Percentiles rank a stretch among this genome's conserved stretches.
phyloP scores from a whole-genome alignment of 2,113 vertebrate species.

The Phylloscopus whistleri region DNA sequence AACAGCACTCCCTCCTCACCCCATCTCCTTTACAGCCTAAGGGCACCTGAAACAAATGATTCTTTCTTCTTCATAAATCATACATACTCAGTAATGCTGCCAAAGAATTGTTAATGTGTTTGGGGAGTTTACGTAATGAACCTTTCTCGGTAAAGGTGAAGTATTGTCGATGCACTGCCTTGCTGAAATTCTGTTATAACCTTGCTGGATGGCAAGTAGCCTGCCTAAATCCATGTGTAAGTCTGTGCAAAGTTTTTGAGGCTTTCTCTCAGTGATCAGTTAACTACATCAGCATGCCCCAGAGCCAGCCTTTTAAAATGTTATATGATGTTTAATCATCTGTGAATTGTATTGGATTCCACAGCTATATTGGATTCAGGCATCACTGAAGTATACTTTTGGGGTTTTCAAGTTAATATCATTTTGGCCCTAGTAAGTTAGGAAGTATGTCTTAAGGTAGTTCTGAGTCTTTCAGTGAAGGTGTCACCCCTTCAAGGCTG shows the following conservation, averaged over 20 bases:
- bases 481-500: neutral
- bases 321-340: neutral
- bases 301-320: neutral
- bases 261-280: neutral
- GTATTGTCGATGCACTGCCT: neutral
- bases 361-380: neutral
- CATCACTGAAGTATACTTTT: neutral
- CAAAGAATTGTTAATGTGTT: conserved; percentile 36
- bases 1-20: neutral
- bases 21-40: conserved; percentile 4
- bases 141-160: conserved; percentile 24
- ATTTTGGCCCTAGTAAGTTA: neutral
- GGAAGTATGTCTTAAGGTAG: neutral
- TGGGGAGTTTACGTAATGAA: conserved; percentile 24
- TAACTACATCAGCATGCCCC: neutral
- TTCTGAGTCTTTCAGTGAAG: neutral
- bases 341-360: neutral
- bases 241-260: neutral
- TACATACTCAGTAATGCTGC: neutral
- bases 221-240: neutral
- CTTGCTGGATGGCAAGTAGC: neutral
- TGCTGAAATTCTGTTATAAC: neutral
- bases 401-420: neutral
- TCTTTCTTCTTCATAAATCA: conserved; percentile 31
- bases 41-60: neutral